Evolutionary conservation across 2,888 invertebrate species (phyloP).

Genomic region (Philereme transversata): DNA sequence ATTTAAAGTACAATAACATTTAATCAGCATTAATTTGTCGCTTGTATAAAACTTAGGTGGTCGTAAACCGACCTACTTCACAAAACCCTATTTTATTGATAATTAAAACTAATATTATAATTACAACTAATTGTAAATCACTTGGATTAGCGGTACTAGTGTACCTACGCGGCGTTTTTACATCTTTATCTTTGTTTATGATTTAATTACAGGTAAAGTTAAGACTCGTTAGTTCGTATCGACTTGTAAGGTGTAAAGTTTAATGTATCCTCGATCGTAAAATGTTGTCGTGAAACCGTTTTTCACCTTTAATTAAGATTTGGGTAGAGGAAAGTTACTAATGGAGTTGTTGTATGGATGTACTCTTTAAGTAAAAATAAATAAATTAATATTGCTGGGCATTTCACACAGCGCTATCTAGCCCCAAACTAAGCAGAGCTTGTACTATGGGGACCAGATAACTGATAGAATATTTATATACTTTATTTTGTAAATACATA

Average conservation of each 20-base stretch:
- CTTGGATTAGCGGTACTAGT: slow-evolving; percentile 61
- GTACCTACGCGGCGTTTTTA: slow-evolving; percentile 60
- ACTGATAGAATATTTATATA: too few relatives aligned
- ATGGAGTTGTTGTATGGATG: background rate
- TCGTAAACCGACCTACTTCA: slow-evolving; percentile 60
- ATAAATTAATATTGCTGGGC: too few relatives aligned
- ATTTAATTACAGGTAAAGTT: slow-evolving; percentile 74
- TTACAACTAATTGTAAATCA: slow-evolving; percentile 79
- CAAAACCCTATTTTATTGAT: slow-evolving; percentile 64
- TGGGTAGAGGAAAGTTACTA: background rate
- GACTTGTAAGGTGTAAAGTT: slow-evolving; percentile 60
- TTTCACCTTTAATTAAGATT: slow-evolving; percentile 41
- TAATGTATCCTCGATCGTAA: slow-evolving; percentile 61
- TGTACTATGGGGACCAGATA: too few relatives aligned
- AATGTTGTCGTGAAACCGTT: slow-evolving; percentile 48
- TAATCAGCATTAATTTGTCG: slow-evolving; percentile 59
- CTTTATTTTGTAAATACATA: too few relatives aligned
- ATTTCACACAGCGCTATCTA: too few relatives aligned
- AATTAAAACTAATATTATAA: slow-evolving; percentile 76
- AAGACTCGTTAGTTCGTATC: slow-evolving; percentile 60
- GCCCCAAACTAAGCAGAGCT: too few relatives aligned
- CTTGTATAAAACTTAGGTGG: slow-evolving; percentile 42
- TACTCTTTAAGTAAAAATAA: background rate
- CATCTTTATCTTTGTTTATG: slow-evolving; percentile 77
- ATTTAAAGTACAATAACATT: slow-evolving; percentile 56